Evolutionary conservation across 2,888 invertebrate species (phyloP).

Genomic region (Pseudeuparius sepicola): DNA sequence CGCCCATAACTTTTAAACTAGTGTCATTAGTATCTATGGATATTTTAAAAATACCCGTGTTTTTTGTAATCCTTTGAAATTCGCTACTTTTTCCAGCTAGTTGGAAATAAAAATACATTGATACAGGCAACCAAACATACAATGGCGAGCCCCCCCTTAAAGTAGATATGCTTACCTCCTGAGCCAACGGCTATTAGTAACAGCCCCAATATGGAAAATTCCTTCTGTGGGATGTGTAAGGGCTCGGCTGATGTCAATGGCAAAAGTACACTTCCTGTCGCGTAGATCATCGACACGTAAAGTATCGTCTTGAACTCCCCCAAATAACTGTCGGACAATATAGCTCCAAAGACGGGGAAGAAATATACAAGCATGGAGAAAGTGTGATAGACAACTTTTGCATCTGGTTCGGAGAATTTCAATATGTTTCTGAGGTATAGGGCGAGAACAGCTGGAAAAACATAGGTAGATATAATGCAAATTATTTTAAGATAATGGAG

Average conservation of each 20-base stretch:
- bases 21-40: too few relatives aligned
- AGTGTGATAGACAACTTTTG: slow-evolving; percentile 81
- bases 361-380: slow-evolving; percentile 87
- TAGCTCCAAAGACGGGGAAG: slow-evolving; percentile 82
- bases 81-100: too few relatives aligned
- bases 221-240: slow-evolving; percentile 45
- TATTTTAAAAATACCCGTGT: too few relatives aligned
- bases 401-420: slow-evolving; percentile 56
- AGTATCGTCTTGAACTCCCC: slow-evolving; percentile 88
- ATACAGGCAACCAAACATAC: too few relatives aligned
- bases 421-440: slow-evolving; percentile 78
- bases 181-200: slow-evolving; percentile 78
- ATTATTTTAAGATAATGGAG: too few relatives aligned
- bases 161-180: too few relatives aligned
- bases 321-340: slow-evolving; percentile 84
- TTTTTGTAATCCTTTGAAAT: too few relatives aligned
- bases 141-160: too few relatives aligned
- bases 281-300: slow-evolving; percentile 80
- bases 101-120: too few relatives aligned
- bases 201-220: slow-evolving; percentile 48
- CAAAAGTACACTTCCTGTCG: slow-evolving; percentile 69
- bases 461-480: too few relatives aligned
- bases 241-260: slow-evolving; percentile 58
- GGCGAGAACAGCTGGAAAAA: slow-evolving; percentile 75
- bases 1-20: too few relatives aligned